phyloP scores from a whole-genome alignment of 2,888 invertebrate species.

The Diarsia dahlii region DNA sequence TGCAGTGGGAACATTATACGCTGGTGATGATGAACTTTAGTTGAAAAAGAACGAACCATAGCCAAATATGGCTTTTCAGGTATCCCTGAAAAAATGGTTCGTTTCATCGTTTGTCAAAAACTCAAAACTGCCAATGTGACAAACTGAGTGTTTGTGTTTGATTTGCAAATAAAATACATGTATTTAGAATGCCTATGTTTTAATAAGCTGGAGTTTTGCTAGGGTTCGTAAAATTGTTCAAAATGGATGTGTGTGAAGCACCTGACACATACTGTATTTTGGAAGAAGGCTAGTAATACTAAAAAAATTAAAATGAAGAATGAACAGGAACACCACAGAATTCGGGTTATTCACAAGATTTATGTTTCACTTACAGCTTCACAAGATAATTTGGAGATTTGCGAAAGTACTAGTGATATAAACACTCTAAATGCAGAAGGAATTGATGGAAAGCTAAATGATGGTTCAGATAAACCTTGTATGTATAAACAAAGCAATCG shows the following conservation, averaged over 20 bases:
- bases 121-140: too few relatives aligned
- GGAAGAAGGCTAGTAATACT: slow-evolving; percentile 60
- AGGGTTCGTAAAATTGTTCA: not conserved
- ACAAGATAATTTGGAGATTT: slow-evolving; percentile 62
- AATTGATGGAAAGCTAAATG: slow-evolving; percentile 58
- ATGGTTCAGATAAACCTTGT: slow-evolving; percentile 70
- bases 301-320: not conserved
- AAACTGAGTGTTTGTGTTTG: too few relatives aligned
- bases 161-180: too few relatives aligned
- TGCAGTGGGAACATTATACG: too few relatives aligned
- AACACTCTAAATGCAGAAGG: slow-evolving; percentile 42
- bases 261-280: slow-evolving; percentile 58
- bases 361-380: slow-evolving; percentile 55
- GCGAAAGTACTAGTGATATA: slow-evolving; percentile 59
- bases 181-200: not conserved
- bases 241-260: slow-evolving; percentile 61
- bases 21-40: too few relatives aligned
- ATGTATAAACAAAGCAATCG: slow-evolving; percentile 40
- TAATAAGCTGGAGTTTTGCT: not conserved
- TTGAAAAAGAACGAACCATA: too few relatives aligned
- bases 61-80: too few relatives aligned
- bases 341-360: slow-evolving; percentile 5
- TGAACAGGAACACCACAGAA: not conserved
- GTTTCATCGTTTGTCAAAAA: too few relatives aligned
- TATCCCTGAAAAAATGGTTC: too few relatives aligned